A percentile compares a stretch with the other conserved stretches of the same genome.
Evolutionary conservation across 2,797 vertebrate species (phyloP).

Genomic region (Catostomus latipinnis): DNA sequence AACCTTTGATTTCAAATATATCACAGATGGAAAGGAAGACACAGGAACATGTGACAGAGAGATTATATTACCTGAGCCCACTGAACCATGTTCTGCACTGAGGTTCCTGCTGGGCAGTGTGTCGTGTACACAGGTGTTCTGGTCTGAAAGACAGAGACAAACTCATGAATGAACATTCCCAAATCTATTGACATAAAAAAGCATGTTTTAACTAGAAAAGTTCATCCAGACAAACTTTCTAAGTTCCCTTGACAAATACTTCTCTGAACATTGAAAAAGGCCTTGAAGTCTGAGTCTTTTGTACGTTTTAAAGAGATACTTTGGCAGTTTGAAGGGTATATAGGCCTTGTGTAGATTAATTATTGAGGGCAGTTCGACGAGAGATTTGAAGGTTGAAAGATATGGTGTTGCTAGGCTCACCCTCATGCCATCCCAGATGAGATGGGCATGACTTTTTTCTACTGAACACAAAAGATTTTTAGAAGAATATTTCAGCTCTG

Average conservation of each 20-base stretch:
- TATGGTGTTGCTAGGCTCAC: background rate
- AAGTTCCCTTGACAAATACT: too few relatives aligned
- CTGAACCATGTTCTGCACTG: constrained; percentile 83
- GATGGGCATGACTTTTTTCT: too few relatives aligned
- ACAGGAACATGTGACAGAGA: background rate
- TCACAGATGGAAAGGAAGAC: background rate
- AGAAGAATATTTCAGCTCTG: too few relatives aligned
- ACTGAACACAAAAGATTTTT: too few relatives aligned
- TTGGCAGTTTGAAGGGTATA: background rate
- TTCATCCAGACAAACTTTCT: too few relatives aligned
- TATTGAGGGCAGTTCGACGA: background rate
- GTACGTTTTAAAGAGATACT: background rate
- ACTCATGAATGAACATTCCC: background rate
- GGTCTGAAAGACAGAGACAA: constrained; percentile 63
- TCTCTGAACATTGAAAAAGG: background rate
- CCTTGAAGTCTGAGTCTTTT: background rate
- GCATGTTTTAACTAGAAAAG: background rate
- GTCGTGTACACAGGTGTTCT: constrained; percentile 80
- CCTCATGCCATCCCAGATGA: background rate
- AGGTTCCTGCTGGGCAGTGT: constrained; percentile 85
- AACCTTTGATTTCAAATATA: constrained; percentile 3
- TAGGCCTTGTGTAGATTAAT: background rate
- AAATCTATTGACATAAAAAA: background rate
- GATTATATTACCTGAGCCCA: constrained; percentile 79
- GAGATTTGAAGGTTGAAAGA: too few relatives aligned